phyloP scores from a whole-genome alignment of 2,797 vertebrate genomes.

The Onychomys arenicola region DNA sequence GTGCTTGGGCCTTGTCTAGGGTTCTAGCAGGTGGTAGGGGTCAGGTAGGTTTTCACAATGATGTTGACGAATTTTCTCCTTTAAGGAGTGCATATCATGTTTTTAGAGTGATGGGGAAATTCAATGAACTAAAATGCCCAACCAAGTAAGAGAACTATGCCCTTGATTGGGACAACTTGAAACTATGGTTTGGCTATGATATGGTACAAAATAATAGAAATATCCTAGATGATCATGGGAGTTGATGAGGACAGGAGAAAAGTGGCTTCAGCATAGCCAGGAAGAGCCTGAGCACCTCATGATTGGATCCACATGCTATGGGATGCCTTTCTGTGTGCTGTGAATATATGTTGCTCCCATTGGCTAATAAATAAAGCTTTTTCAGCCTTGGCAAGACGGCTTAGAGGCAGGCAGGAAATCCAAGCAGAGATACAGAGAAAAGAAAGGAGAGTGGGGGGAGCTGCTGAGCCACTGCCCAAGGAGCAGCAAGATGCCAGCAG shows the following conservation, averaged over 20 bases:
- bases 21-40: fast-evolving
- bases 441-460: too few species aligned
- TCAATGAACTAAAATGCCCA: not conserved
- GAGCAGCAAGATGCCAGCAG: too few species aligned
- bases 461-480: too few species aligned
- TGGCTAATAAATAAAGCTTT: too few species aligned
- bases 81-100: not conserved
- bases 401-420: too few species aligned
- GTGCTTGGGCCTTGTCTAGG: not conserved
- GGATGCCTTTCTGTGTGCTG: too few species aligned
- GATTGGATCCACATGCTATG: too few species aligned
- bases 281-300: not conserved
- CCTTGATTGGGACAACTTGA: not conserved
- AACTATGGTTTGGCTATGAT: not conserved
- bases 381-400: too few species aligned
- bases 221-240: not conserved
- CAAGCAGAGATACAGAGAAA: too few species aligned
- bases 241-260: not conserved
- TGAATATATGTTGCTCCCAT: too few species aligned
- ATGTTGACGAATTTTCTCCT: not conserved
- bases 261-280: not conserved
- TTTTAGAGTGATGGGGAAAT: not conserved
- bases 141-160: not conserved
- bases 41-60: not conserved
- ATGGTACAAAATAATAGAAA: not conserved